phyloP scores from a whole-genome alignment of 2,888 invertebrate species.

The Keiferia lycopersicella region DNA sequence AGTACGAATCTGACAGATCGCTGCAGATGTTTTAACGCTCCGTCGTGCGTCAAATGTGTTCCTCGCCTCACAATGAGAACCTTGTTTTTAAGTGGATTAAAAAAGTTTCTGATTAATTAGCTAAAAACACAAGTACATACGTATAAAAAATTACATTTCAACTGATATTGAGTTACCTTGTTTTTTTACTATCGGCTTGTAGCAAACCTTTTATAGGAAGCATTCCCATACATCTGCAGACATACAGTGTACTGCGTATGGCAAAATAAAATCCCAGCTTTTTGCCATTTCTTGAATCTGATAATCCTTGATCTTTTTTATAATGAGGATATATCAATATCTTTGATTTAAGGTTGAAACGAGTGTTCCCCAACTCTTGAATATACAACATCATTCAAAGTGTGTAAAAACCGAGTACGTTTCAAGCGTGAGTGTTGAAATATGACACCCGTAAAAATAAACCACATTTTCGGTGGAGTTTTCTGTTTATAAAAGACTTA shows the following conservation, averaged over 20 bases:
- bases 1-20: too few species aligned
- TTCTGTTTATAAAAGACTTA: background rate
- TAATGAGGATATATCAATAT: background rate
- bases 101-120: too few species aligned
- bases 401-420: background rate
- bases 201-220: background rate
- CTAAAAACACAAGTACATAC: too few species aligned
- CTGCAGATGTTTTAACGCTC: too few species aligned
- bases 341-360: background rate
- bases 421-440: background rate
- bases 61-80: too few species aligned
- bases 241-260: background rate
- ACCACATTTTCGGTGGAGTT: too few species aligned
- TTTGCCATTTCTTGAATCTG: background rate
- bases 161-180: too few species aligned
- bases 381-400: background rate
- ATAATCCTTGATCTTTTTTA: background rate
- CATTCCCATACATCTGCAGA: constrained; percentile 4
- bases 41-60: too few species aligned
- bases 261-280: background rate
- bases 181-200: background rate
- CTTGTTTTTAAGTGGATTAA: too few species aligned
- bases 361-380: background rate
- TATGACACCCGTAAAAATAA: background rate
- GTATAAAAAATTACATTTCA: too few species aligned